phyloP scores from a whole-genome alignment of 2,113 vertebrate species.

The Boleophthalmus pectinirostris region DNA sequence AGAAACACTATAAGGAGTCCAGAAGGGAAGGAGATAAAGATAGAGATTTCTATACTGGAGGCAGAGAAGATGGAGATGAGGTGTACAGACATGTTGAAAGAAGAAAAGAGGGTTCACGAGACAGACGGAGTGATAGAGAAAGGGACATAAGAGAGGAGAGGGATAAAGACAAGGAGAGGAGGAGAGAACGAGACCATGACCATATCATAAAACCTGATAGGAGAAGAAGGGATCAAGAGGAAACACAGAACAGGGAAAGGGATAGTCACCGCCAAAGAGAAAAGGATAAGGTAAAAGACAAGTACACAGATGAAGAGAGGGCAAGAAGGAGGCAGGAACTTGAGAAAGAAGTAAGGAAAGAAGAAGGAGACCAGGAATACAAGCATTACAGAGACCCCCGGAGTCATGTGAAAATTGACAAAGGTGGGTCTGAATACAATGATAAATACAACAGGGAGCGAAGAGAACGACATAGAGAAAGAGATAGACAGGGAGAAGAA shows the following conservation, averaged over 20 bases:
- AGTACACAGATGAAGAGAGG: slow-evolving; percentile 3
- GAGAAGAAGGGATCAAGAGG: slow-evolving; percentile 46
- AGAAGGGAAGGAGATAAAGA: slow-evolving; percentile 49
- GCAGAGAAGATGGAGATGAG: slow-evolving; percentile 43
- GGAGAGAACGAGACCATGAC: slow-evolving; percentile 59
- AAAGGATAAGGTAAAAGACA: slow-evolving; percentile 48
- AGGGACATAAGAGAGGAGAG: slow-evolving; percentile 70
- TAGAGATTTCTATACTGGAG: slow-evolving; percentile 35
- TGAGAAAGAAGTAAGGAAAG: slow-evolving; percentile 44
- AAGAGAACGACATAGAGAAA: slow-evolving; percentile 37
- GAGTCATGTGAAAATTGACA: slow-evolving; percentile 33
- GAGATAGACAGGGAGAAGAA: slow-evolving; percentile 32
- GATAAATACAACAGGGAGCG: slow-evolving; percentile 42
- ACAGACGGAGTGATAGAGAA: slow-evolving; percentile 48
- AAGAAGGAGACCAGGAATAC: slow-evolving; percentile 20
- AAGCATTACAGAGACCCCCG: slow-evolving; percentile 35
- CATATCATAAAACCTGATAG: background rate
- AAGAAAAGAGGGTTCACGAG: slow-evolving; percentile 60
- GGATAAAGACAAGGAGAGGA: slow-evolving; percentile 16
- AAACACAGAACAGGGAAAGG: slow-evolving; percentile 2
- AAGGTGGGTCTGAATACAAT: slow-evolving; percentile 13
- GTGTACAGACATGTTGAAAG: slow-evolving; percentile 45
- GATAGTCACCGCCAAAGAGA: slow-evolving; percentile 25
- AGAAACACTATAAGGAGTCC: slow-evolving; percentile 61
- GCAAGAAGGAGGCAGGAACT: slow-evolving; percentile 42